Evolutionary conservation across 2,113 vertebrate species (phyloP).

Genomic region (Cavia porcellus): DNA sequence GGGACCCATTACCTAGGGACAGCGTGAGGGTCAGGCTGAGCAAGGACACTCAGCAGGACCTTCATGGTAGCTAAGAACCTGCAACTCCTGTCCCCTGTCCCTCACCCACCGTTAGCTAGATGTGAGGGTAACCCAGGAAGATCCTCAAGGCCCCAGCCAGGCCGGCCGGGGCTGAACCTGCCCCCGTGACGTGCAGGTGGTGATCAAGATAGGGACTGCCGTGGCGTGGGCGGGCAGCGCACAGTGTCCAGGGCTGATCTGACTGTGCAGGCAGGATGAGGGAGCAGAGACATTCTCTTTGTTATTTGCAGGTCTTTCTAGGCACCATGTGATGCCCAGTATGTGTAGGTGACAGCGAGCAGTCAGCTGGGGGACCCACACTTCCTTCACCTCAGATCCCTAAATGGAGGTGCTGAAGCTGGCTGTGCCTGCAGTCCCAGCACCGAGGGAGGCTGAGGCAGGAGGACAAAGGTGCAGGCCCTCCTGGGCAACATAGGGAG

Average conservation of each 20-base stretch:
- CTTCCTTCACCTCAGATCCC: not conserved
- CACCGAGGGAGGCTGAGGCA: not conserved
- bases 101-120: not conserved
- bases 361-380: not conserved
- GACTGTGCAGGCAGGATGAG: fast-evolving
- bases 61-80: not conserved
- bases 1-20: not conserved
- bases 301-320: not conserved
- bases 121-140: not conserved
- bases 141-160: not conserved
- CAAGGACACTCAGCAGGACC: not conserved
- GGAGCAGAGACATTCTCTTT: too few relatives aligned
- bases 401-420: not conserved
- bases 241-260: not conserved
- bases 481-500: not conserved
- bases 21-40: not conserved
- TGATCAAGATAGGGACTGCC: not conserved
- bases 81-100: not conserved
- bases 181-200: not conserved
- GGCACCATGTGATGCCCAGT: too few relatives aligned
- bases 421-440: not conserved
- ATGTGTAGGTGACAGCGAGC: fast-evolving
- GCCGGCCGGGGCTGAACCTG: not conserved
- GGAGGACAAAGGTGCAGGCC: not conserved
- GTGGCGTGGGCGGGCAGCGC: fast-evolving